Base-by-base conservation (phyloP, 2,797 vertebrate genomes). In the Enteromius fasciolatus region DNA sequence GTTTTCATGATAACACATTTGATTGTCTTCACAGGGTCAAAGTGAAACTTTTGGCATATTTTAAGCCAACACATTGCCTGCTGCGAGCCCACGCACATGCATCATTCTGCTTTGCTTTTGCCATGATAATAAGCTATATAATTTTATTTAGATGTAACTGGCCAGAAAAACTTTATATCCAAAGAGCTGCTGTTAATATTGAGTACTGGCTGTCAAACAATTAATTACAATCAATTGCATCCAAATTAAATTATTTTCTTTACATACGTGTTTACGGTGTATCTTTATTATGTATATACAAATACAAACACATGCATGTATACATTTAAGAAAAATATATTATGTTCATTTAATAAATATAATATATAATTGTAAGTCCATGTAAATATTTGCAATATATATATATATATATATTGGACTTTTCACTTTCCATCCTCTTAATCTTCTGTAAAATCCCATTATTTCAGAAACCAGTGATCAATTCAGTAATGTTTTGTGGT, bases 31-130 rank as follows among this genome's bases (percentile, higher is more conserved):
- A 75, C 14, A 57, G 20, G 50, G 33, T 61, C 25, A 72, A 63
- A 72, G 36, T 54, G 63, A 78, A 33, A 67, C 20, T 75, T 68
- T 50, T 72, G 20, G 31, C 31, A 81, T 20, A 61, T 80, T 80
- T 48, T 48, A 68, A 69, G 66, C n/a, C 17, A 57, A 15, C 66
- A 59, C 6, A 57, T 3, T 59, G 11, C 11, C 33, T 57, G 48
- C 64, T 41, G 15, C 0, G 1, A 54, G 31, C 31, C 48, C 9
- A 1, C 9, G 3, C 57, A 63, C 25, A 63, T 23, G 41, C 17
- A 66, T 20, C 18, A 48, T 44, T 54, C 31, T 4, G 12, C 11
- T 33, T 61, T n/a, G 20, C 15, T 61, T 44, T 63, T 63, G 8
- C 12, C 12, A 46, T n/a, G 48, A 80, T 48, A 72, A 61, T 18